phyloP scores from a whole-genome alignment of 2,113 vertebrate genomes.

The Carollia perspicillata region DNA sequence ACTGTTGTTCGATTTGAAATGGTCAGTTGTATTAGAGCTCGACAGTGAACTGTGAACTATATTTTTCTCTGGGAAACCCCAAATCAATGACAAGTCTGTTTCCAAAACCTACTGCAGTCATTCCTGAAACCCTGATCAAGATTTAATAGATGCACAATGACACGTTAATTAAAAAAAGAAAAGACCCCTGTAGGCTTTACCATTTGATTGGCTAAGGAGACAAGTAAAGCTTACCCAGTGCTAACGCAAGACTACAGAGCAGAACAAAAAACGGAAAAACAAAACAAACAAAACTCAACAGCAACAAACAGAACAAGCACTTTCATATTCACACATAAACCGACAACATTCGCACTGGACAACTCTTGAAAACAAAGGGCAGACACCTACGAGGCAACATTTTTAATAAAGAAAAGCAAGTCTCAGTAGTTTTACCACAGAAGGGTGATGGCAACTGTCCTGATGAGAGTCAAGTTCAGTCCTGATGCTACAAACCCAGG shows the following conservation, averaged over 20 bases:
- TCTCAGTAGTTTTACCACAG: constrained; percentile 81
- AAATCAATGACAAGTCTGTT: constrained; percentile 81
- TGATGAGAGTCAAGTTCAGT: constrained; percentile 51
- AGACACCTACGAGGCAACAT: constrained; percentile 79
- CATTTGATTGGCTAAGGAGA: constrained; percentile 77
- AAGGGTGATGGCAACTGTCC: constrained; percentile 79
- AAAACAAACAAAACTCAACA: constrained; percentile 57
- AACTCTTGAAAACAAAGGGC: constrained; percentile 71
- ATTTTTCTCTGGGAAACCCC: constrained; percentile 82
- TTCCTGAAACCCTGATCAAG: constrained; percentile 85
- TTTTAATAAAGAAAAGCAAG: constrained; percentile 78
- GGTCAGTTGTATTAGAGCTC: constrained; percentile 86
- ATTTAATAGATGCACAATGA: constrained; percentile 82
- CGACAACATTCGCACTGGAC: constrained; percentile 1
- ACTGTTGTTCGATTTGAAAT: constrained; percentile 80
- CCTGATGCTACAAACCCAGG: constrained; percentile 65
- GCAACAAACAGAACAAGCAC: constrained; percentile 63
- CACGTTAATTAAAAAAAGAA: constrained; percentile 58
- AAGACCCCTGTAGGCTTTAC: constrained; percentile 77
- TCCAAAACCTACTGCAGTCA: constrained; percentile 82
- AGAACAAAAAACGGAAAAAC: constrained; percentile 27
- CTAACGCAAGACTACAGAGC: constrained; percentile 51
- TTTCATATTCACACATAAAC: constrained; percentile 44
- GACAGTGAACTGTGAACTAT: constrained; percentile 83
- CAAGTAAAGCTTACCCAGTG: constrained; percentile 81